Percentiles rank a stretch among this genome's conserved stretches.
Evolutionary conservation across 2,888 invertebrate species (phyloP).

Genomic region (Drosophila subsilvestris): DNA sequence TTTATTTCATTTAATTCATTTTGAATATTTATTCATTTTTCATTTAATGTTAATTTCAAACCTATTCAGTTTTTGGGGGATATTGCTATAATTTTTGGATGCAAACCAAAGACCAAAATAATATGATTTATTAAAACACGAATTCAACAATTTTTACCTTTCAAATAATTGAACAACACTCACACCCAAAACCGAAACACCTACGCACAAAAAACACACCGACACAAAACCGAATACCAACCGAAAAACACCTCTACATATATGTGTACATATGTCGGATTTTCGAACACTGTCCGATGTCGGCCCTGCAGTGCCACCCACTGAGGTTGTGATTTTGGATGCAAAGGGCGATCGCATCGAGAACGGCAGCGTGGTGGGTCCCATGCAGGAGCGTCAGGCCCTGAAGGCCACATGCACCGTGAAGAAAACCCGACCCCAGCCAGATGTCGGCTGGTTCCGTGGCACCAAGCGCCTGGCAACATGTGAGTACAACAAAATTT

Average conservation of each 20-base stretch:
- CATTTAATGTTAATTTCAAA: neutral
- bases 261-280: slow-evolving; percentile 42
- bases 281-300: slow-evolving; percentile 23
- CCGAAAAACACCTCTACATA: slow-evolving; percentile 17
- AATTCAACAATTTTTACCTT: slow-evolving; percentile 68
- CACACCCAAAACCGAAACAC: slow-evolving; percentile 37
- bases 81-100: neutral
- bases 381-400: slow-evolving; percentile 83
- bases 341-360: slow-evolving; percentile 87
- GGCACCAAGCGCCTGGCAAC: slow-evolving; percentile 87
- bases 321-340: slow-evolving; percentile 89
- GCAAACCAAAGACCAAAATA: slow-evolving; percentile 42
- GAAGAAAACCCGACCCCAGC: slow-evolving; percentile 92
- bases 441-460: slow-evolving; percentile 93
- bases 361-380: slow-evolving; percentile 85
- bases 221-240: slow-evolving; percentile 25
- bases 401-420: slow-evolving; percentile 85
- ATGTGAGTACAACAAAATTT: slow-evolving; percentile 73
- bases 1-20: neutral
- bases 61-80: neutral
- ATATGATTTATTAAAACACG: slow-evolving; percentile 68
- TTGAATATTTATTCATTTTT: neutral
- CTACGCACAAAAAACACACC: slow-evolving; percentile 35
- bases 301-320: slow-evolving; percentile 88
- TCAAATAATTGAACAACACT: slow-evolving; percentile 49